Conservation (phyloP, 2,888 invertebrate genomes). For the Brenthis hecate region DNA sequence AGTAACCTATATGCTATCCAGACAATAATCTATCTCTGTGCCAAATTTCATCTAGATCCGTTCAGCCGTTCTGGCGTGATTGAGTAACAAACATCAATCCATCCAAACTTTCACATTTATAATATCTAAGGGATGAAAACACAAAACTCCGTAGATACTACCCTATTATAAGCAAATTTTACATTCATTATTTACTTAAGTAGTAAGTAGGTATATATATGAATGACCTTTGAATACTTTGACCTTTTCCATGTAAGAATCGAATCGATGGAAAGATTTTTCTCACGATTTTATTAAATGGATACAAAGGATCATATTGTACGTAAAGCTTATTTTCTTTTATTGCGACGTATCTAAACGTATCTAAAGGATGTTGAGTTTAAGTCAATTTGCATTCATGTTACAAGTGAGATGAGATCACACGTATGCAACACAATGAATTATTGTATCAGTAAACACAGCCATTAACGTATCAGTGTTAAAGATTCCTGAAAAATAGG, state of each 20-base stretch:
- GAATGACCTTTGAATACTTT: not conserved
- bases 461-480: constrained; percentile 32
- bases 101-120: no score
- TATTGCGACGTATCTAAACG: constrained; percentile 18
- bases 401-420: constrained; percentile 59
- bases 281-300: constrained; percentile 13
- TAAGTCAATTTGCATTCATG: constrained; percentile 62
- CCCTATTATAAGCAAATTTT: no score
- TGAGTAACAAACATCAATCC: no score
- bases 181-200: not conserved
- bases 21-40: no score
- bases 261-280: constrained; percentile 9
- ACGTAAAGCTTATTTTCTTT: constrained; percentile 23
- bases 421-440: constrained; percentile 39
- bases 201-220: no score
- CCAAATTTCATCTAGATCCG: no score
- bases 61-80: no score
- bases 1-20: no score
- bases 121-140: no score
- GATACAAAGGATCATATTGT: constrained; percentile 17
- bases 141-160: no score
- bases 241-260: constrained; percentile 1
- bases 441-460: constrained; percentile 43
- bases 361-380: constrained; percentile 45
- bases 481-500: constrained; percentile 24